Percentiles rank a stretch among this genome's conserved stretches.
Conservation (phyloP, 2,888 invertebrate genomes). For the Dryocosmus kuriphilus region DNA sequence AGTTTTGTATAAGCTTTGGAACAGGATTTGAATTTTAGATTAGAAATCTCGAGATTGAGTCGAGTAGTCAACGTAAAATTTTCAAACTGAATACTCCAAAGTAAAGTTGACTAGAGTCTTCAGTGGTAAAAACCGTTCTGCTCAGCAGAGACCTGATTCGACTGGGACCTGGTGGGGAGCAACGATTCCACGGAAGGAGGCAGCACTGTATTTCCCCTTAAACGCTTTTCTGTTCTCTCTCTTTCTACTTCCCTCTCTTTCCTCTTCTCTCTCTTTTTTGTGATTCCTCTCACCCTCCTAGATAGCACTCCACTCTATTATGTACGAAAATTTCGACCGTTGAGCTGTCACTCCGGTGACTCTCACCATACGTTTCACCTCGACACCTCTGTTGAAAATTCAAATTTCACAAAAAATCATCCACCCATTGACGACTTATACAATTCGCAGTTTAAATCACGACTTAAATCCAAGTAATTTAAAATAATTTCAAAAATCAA, state of each 20-base stretch:
- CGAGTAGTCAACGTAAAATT: not conserved
- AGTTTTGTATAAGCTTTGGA: not conserved
- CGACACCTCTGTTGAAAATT: conserved; percentile 12
- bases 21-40: not conserved
- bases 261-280: conserved; percentile 15
- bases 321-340: conserved; percentile 68
- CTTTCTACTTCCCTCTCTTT: conserved; percentile 20
- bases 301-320: conserved; percentile 43
- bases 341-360: conserved; percentile 53
- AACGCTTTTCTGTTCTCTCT: conserved; percentile 21
- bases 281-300: conserved; percentile 30
- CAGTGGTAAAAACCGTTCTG: conserved; percentile 47
- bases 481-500: not conserved
- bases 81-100: conserved; percentile 9
- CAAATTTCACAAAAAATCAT: not conserved
- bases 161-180: conserved; percentile 40
- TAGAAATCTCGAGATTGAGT: not conserved
- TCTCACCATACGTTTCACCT: conserved; percentile 41
- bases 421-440: not conserved
- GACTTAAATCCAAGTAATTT: not conserved
- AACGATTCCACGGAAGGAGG: conserved; percentile 39
- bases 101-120: conserved; percentile 19
- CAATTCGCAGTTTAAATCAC: not conserved
- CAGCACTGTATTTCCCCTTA: conserved; percentile 35
- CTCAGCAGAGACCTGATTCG: conserved; percentile 36